A percentile compares a stretch with the other conserved stretches of the same genome.
Evolutionary conservation across 1,140 invertebrate genomes (phyloP).

Genomic region (Hyposmocoma kahamanoa): DNA sequence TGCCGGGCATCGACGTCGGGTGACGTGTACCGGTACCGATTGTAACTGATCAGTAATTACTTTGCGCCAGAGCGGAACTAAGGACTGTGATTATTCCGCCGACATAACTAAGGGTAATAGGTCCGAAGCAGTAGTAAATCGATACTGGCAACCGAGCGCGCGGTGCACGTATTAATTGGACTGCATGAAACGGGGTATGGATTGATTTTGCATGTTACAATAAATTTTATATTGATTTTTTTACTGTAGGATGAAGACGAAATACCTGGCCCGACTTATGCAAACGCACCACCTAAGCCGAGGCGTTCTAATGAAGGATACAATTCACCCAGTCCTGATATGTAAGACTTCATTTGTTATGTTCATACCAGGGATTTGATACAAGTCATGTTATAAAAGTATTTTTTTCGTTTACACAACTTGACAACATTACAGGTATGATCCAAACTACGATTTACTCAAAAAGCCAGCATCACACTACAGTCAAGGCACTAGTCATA

Average conservation of each 20-base stretch:
- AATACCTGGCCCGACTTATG: conserved; percentile 81
- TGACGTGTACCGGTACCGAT: conserved; percentile 36
- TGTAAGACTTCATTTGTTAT: conserved; percentile 48
- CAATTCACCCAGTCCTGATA: conserved; percentile 80
- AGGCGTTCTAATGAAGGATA: conserved; percentile 83
- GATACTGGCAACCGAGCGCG: neutral
- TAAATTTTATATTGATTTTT: no score
- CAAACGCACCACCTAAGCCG: conserved; percentile 91
- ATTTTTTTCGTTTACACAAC: no score
- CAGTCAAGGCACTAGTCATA: conserved; percentile 55
- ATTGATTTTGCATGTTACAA: no score
- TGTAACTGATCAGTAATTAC: conserved; percentile 51
- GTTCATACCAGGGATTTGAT: neutral
- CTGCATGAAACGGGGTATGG: neutral
- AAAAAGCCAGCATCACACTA: conserved; percentile 69
- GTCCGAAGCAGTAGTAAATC: no score
- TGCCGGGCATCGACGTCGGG: conserved; percentile 2
- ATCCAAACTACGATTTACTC: conserved; percentile 70
- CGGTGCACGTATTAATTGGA: neutral
- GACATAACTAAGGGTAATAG: conserved; percentile 45
- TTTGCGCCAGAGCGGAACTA: conserved; percentile 48
- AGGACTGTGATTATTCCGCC: conserved; percentile 42
- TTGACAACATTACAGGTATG: conserved; percentile 59
- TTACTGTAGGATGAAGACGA: conserved; percentile 45
- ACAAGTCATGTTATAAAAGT: neutral